Conservation (phyloP, 2,888 invertebrate species). For the Heliconius ismenius region DNA sequence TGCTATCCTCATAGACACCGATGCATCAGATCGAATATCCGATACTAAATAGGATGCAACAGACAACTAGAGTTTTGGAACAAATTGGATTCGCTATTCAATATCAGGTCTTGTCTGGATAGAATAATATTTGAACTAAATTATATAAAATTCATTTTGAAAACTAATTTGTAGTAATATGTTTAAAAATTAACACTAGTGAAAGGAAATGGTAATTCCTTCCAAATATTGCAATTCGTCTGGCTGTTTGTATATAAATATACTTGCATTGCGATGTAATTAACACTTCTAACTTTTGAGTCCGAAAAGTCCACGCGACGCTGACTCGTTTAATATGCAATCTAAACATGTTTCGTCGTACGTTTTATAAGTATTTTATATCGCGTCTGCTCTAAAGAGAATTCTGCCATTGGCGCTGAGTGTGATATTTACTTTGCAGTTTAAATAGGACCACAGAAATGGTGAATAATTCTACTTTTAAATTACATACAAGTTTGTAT, state of each 20-base stretch:
- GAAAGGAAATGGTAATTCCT: constrained; percentile 5
- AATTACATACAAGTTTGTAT: constrained; percentile 30
- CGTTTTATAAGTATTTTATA: constrained; percentile 30
- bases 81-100: constrained; percentile 24
- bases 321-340: constrained; percentile 26
- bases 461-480: constrained; percentile 27
- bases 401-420: constrained; percentile 20
- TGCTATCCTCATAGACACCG: constrained; percentile 25
- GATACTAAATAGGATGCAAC: constrained; percentile 30
- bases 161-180: too few relatives aligned
- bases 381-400: constrained; percentile 18
- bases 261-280: constrained; percentile 24
- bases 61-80: constrained; percentile 24
- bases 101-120: not conserved
- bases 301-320: constrained; percentile 25
- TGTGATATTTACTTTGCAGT: constrained; percentile 35
- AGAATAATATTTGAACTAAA: not conserved
- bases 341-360: constrained; percentile 29
- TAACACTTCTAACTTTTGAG: constrained; percentile 28
- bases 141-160: not conserved
- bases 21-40: constrained; percentile 30
- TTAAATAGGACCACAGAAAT: constrained; percentile 34
- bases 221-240: constrained; percentile 16
- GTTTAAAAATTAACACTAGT: not conserved
- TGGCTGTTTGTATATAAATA: not conserved